Base-by-base conservation (phyloP, 1,140 invertebrate species). In the Calephelis virginiensis region DNA sequence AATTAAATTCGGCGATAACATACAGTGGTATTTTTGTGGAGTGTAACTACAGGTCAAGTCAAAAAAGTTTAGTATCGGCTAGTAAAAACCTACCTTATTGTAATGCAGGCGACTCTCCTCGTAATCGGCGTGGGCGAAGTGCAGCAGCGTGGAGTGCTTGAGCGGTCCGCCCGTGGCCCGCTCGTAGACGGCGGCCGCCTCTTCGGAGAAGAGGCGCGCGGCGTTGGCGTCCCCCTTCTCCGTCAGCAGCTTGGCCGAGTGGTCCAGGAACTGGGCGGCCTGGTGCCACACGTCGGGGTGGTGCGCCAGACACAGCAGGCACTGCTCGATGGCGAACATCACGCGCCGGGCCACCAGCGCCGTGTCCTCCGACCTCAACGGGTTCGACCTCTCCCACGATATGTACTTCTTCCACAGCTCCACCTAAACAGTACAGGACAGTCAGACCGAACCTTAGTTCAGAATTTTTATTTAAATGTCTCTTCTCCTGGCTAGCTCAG, bases 391-490 rank as follows among this genome's bases (percentile, higher is more conserved):
- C 90, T 99, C 99, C 97, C 98, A 99, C 5, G 94, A 92, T 69
- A 99, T 99, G 81, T 99, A 99, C 81, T 99, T 99, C 89, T 99
- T 99, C 99, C 99, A 99, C n/a, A 99, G 84, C 78, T 99, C 98
- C 61, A 99, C 97, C 97, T 98, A 77, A n/a, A n/a, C n/a, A n/a
- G n/a, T n/a, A n/a, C n/a, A n/a, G n/a, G n/a, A n/a, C n/a, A n/a
- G n/a, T n/a, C 0, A 64, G 50, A 68, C 37, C 37, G 12, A 50
- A n/a, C 28, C 13, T 56, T 50, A 43, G 47, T 17, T 17, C 17
- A 17, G 1, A 17, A 17, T 3, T 17, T 17, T 17, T 17, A 17
- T 17, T 17, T 17, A 17, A 17, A 17, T 17, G 1, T 17, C 3
- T 17, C 17, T 17, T 17, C 17, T 17, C 17, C 17, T 17, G 17